Base-by-base conservation (phyloP, 2,113 vertebrate genomes). In the Vanacampus margaritifer region DNA sequence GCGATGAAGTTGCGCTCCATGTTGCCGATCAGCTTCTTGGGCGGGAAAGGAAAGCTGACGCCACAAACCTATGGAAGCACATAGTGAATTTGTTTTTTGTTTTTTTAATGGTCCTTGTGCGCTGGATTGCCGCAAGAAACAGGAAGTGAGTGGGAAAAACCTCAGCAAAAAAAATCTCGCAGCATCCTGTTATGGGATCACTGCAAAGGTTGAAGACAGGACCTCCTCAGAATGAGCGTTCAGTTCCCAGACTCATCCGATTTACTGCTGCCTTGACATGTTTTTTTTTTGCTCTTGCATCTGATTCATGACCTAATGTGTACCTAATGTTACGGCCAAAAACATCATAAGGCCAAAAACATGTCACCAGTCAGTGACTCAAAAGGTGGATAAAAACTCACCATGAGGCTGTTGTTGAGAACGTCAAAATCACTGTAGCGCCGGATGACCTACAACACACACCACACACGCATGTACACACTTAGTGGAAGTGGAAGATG, bases 1-100 rank as follows among this genome's bases (percentile, higher is more conserved):
- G 97, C 96, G 3, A 98, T 95, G 84, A 99, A 99, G 84, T 98
- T 96, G 35, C 97, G 90, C 63, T 98, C 97, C 97, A 98, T 98
- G 88, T 99, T 99, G 56, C 97, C 95, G 46, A 99, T 92, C 75
- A 99, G 78, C 78, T 97, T 99, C 90, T 99, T 98, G 45, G 96
- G 96, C 80, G 97, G 97, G 80, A 99, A 95, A 82, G 95, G 94
- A 88, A 98, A 92, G 81, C 87, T 94, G 79, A 98, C 85, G 69
- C 95, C 88, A 65, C 95, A 94, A 74, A 98, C 93, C 97, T 98
- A 84, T 14, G 68, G 1, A n/a, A 16, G 6, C 3, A 39, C 19
- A 48, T 37, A 4, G 5, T 43, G 1, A 24, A 16, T 23, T 23
- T 62, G 19, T 6, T 24, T 16, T 62, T 45, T 24, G 3, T 21